phyloP scores from a whole-genome alignment of 1,140 invertebrate species.

The Aphaenogaster rudis region DNA sequence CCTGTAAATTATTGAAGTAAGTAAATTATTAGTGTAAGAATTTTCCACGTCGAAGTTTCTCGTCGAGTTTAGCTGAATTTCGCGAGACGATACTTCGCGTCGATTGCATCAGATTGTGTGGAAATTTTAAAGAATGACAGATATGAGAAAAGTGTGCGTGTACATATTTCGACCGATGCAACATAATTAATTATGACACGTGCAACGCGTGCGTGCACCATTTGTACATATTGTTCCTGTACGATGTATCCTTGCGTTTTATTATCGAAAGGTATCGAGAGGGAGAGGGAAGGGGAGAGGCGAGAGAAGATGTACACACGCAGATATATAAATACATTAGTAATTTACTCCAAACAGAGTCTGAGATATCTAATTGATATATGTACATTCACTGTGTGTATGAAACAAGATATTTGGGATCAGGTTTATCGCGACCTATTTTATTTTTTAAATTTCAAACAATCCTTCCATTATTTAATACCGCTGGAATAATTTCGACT shows the following conservation, averaged over 20 bases:
- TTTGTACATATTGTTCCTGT: slow-evolving; percentile 51
- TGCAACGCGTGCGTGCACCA: slow-evolving; percentile 18
- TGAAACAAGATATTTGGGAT: slow-evolving; percentile 28
- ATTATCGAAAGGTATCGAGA: neutral
- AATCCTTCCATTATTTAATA: slow-evolving; percentile 34
- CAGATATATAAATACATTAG: slow-evolving; percentile 45
- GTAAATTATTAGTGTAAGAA: neutral
- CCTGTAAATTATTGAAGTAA: neutral
- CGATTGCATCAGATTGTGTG: neutral
- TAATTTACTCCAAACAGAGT: slow-evolving; percentile 42
- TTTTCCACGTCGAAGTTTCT: neutral
- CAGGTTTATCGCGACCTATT: neutral
- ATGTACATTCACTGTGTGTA: slow-evolving; percentile 10
- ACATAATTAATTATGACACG: slow-evolving; percentile 27
- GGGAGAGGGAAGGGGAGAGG: slow-evolving; percentile 33
- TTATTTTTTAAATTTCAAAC: neutral
- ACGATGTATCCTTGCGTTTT: slow-evolving; percentile 24
- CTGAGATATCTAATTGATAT: slow-evolving; percentile 48
- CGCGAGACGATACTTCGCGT: neutral
- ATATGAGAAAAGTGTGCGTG: neutral
- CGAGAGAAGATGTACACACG: slow-evolving; percentile 6
- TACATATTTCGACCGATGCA: slow-evolving; percentile 33
- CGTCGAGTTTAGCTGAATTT: slow-evolving; percentile 27
- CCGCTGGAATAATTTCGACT: neutral
- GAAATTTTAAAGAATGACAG: neutral